Percentiles rank a stretch among this genome's conserved stretches.
Evolutionary conservation across 53 echinoderm and acorn worm genomes (phyloP).

Genomic region (Glandiceps talaboti): DNA sequence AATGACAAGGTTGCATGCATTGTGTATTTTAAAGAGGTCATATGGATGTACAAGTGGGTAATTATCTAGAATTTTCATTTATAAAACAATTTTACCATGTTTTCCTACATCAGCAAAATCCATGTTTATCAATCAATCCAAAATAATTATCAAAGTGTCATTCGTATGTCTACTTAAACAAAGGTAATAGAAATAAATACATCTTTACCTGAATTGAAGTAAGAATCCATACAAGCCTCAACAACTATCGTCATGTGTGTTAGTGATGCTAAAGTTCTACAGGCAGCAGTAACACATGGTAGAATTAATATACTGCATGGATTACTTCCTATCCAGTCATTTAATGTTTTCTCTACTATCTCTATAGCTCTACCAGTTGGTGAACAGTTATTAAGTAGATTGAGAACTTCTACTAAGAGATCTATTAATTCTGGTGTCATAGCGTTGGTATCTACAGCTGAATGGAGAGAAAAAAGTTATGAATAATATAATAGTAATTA

Average conservation of each 20-base stretch:
- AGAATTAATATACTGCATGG: constrained; percentile 46
- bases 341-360: constrained; percentile 39
- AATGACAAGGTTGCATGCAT: too few relatives aligned
- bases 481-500: not conserved
- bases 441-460: constrained; percentile 35
- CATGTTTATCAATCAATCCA: too few relatives aligned
- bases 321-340: constrained; percentile 44
- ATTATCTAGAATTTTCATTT: too few relatives aligned
- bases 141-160: too few relatives aligned
- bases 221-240: constrained; percentile 67
- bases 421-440: constrained; percentile 26
- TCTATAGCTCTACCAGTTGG: constrained; percentile 55
- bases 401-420: constrained; percentile 53
- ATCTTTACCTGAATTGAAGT: constrained; percentile 76
- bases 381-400: constrained; percentile 80
- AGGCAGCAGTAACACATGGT: constrained; percentile 57
- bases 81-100: too few relatives aligned
- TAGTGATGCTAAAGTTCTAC: constrained; percentile 70
- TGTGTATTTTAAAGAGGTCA: too few relatives aligned
- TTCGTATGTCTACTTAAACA: too few relatives aligned
- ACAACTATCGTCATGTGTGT: constrained; percentile 55
- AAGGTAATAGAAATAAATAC: too few relatives aligned
- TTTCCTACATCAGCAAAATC: too few relatives aligned
- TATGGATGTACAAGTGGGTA: too few relatives aligned
- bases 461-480: not conserved